A percentile compares a stretch with the other conserved stretches of the same genome.
These are phyloP conservation scores for Delichon dasypus DNA, from an alignment of 2,797 vertebrate species.

Conservation along the genomic window DNA sequence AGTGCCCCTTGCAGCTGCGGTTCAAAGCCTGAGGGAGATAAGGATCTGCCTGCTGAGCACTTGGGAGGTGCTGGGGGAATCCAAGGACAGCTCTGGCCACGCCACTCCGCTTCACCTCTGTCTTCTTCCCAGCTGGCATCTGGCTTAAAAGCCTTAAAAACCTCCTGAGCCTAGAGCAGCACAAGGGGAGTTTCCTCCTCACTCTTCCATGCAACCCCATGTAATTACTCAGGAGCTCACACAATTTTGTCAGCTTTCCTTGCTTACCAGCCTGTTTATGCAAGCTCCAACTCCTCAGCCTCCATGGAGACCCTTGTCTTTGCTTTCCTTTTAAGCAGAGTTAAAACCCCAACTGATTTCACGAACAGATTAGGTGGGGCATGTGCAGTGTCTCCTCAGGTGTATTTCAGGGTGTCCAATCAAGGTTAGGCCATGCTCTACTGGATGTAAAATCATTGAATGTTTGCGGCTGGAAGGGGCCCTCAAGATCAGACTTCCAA, in stretches of 20 bases:
- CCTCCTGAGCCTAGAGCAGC: background rate
- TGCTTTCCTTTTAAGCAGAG: background rate
- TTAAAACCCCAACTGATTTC: background rate
- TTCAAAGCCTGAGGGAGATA: background rate
- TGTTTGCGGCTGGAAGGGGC: background rate
- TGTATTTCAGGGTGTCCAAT: background rate
- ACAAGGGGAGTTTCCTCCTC: background rate
- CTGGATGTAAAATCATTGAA: background rate
- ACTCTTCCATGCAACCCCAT: background rate
- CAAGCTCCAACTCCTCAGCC: background rate
- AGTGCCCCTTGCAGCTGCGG: background rate
- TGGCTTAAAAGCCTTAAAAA: background rate
- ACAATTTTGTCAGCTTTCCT: background rate
- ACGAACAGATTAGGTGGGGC: background rate
- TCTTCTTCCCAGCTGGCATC: background rate
- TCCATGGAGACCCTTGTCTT: background rate
- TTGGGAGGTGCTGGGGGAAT: background rate
- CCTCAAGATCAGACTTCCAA: background rate
- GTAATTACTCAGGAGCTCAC: background rate
- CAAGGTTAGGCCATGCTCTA: background rate
- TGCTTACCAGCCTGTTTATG: background rate
- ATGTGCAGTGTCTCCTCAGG: background rate
- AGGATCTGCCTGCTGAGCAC: background rate
- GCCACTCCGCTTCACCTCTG: rapidly evolving
- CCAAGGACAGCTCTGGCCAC: background rate